Percentiles rank a stretch among this genome's conserved stretches.
These are phyloP conservation scores for Dendrocincla tyrannina DNA, from an alignment of 2,797 vertebrate genomes.

Conservation along the genomic window DNA sequence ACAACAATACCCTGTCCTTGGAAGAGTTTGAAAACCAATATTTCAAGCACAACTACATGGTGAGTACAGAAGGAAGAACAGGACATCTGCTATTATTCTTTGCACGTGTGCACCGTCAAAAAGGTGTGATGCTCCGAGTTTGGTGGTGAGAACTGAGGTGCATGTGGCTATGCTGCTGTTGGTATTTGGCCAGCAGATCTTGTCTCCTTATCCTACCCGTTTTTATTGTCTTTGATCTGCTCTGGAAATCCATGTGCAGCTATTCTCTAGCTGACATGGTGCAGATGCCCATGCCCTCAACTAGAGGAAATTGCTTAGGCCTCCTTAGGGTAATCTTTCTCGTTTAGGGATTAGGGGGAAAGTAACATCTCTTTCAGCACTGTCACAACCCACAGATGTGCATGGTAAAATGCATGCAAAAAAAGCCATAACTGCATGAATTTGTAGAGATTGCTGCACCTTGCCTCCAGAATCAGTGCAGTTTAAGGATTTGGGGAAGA, in stretches of 20 bases:
- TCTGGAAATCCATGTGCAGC: background rate
- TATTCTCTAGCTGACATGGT: background rate
- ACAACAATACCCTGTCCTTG: background rate
- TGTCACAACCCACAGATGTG: background rate
- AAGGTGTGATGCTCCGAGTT: background rate
- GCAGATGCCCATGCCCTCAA: background rate
- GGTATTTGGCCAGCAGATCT: background rate
- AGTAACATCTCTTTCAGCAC: background rate
- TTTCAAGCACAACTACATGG: background rate
- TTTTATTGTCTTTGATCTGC: background rate
- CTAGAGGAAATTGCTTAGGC: background rate
- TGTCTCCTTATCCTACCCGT: background rate
- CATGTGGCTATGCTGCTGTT: background rate
- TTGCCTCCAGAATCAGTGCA: background rate
- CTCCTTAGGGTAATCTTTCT: background rate
- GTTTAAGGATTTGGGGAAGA: background rate
- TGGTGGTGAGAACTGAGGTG: background rate
- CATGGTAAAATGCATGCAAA: background rate
- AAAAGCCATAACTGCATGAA: background rate
- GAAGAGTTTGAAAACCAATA: background rate
- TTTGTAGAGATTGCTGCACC: background rate
- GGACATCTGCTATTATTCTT: background rate
- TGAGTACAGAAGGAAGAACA: background rate
- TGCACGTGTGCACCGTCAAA: rapidly evolving
- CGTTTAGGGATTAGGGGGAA: background rate